Conservation (phyloP, 1,140 invertebrate genomes). For the Epicauta chinensis region DNA sequence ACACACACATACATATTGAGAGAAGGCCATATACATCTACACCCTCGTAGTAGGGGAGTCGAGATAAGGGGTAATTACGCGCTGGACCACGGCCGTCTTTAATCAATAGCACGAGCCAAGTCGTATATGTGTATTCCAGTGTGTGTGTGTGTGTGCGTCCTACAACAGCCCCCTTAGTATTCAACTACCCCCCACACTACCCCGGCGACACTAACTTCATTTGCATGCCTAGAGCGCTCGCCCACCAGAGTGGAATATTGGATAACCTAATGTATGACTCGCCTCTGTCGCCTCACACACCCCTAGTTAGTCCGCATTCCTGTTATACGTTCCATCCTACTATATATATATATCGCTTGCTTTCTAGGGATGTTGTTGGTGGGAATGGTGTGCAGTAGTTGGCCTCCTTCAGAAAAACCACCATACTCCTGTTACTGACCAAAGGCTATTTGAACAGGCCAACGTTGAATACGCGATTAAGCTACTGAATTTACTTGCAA, state of each 20-base stretch:
- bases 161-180: conserved; percentile 7
- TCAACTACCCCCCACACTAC: not conserved
- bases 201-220: conserved; percentile 38
- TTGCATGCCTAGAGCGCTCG: conserved; percentile 41
- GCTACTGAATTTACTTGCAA: conserved; percentile 14
- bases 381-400: too few relatives aligned
- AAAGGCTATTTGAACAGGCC: conserved; percentile 33
- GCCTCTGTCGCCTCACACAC: conserved; percentile 20
- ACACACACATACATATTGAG: too few relatives aligned
- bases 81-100: conserved; percentile 42
- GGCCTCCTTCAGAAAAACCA: conserved; percentile 9
- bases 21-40: too few relatives aligned
- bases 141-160: not conserved
- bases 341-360: not conserved
- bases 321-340: conserved; percentile 2
- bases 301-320: conserved; percentile 27
- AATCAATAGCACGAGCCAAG: conserved; percentile 40
- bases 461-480: conserved; percentile 32
- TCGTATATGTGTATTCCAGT: conserved; percentile 28
- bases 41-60: conserved; percentile 8
- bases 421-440: conserved; percentile 25
- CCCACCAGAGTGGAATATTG: conserved; percentile 43
- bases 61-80: conserved; percentile 41
- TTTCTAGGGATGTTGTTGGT: too few relatives aligned
- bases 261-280: conserved; percentile 42